Evolutionary conservation across 2,888 invertebrate genomes (phyloP), one percentile per base, ranked within the genome.

Genomic region (Oxytorus armatus): DNA sequence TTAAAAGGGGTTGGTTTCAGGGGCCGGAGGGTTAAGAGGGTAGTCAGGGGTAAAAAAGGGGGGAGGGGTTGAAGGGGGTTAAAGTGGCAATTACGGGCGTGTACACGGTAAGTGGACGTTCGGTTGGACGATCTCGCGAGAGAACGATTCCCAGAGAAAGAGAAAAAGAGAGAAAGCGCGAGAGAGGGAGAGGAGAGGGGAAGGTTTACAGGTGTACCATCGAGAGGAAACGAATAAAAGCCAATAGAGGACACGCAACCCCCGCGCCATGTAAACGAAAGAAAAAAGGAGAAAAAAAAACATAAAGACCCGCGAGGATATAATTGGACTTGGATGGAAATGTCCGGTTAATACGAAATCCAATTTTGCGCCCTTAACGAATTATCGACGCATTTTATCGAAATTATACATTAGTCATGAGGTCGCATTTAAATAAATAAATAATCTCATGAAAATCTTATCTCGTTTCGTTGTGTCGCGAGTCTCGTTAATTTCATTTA

Each of bases 1-100:
- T n/a, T n/a, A n/a, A n/a, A n/a, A n/a, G n/a, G n/a, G n/a, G n/a
- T n/a, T n/a, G n/a, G n/a, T n/a, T n/a, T n/a, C n/a, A n/a, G n/a
- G n/a, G n/a, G n/a, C n/a, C n/a, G n/a, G n/a, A n/a, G n/a, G n/a
- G n/a, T n/a, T n/a, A n/a, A n/a, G n/a, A n/a, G n/a, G n/a, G n/a
- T n/a, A n/a, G 29, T 29, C 29, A 5, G 5, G 2, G 29, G 29
- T 29, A 2, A 29, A 5, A 3, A 23, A 11, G 70, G n/a, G 44
- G 53, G 55, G 25, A 42, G 55, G 47, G 55, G 29, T 8, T 14
- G 55, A 29, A 16, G 33, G 33, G 33, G 33, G 44, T 39, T 61
- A 55, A 65, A 74, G 75, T 79, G 74, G 79, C 79, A 79, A 79
- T 79, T 79, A 77, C 53, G 33, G 63, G 69, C 63, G 74, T 65